These are phyloP conservation scores for Lepisosteus oculatus DNA, from an alignment of 2,113 vertebrate species.

Conservation along the genomic window DNA sequence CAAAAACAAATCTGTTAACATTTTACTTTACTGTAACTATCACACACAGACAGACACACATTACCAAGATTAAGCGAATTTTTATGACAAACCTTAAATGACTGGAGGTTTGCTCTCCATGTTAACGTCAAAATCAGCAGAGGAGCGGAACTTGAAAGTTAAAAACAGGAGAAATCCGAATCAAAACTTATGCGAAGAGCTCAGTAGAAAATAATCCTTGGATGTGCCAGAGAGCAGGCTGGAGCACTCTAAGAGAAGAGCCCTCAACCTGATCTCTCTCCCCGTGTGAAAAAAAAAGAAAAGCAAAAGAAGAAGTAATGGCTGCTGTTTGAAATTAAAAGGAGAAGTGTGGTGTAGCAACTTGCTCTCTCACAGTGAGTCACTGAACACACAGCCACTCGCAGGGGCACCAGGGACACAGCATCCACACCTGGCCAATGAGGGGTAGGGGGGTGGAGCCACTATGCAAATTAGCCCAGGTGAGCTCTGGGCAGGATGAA, in stretches of 20 bases:
- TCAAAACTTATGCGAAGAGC: constrained; percentile 21
- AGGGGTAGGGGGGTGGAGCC: constrained; percentile 34
- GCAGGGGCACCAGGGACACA: constrained; percentile 51
- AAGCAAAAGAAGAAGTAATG: constrained; percentile 49
- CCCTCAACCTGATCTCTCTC: constrained; percentile 40
- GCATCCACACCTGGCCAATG: constrained; percentile 60
- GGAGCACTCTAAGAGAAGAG: constrained; percentile 44
- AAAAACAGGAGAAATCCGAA: constrained; percentile 27
- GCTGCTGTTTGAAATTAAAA: constrained; percentile 62
- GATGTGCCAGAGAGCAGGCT: constrained; percentile 41
- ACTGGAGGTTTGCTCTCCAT: constrained; percentile 57
- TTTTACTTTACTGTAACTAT: constrained; percentile 1
- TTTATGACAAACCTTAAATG: constrained; percentile 64
- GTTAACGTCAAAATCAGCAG: constrained; percentile 43
- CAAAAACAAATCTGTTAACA: background rate
- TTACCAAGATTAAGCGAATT: constrained; percentile 21
- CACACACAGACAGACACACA: constrained; percentile 11
- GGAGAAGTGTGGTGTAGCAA: constrained; percentile 68
- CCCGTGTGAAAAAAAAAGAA: constrained; percentile 50
- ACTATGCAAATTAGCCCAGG: constrained; percentile 68
- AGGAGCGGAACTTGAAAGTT: constrained; percentile 28
- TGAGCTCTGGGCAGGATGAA: constrained; percentile 44
- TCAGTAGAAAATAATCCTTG: constrained; percentile 57
- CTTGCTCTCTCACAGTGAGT: constrained; percentile 71
- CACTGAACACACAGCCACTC: constrained; percentile 63